phyloP scores from a whole-genome alignment of 2,113 vertebrate species.

The Psophia crepitans region DNA sequence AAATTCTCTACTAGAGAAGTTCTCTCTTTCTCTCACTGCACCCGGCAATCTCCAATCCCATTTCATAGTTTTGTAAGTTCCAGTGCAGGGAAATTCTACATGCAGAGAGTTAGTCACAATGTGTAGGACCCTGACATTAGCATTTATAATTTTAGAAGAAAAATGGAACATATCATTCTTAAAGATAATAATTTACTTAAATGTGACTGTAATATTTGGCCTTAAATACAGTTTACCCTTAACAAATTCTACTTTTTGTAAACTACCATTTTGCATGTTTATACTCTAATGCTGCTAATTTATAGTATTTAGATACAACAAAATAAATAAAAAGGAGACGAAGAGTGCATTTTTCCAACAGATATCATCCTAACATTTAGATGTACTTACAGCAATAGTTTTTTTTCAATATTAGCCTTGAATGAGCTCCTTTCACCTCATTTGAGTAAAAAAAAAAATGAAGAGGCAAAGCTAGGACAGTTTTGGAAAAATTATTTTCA shows the following conservation, averaged over 20 bases:
- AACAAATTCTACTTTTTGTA: neutral
- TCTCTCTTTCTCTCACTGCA: neutral
- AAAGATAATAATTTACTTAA: neutral
- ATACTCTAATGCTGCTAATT: neutral
- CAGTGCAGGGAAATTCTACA: neutral
- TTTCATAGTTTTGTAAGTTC: neutral
- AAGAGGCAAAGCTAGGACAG: neutral
- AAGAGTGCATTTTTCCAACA: neutral
- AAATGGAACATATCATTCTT: neutral
- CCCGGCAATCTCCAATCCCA: neutral
- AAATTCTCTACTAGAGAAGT: neutral
- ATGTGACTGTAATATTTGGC: neutral
- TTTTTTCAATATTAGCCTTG: neutral
- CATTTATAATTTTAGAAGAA: neutral
- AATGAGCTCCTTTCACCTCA: neutral
- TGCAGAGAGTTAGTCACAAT: neutral
- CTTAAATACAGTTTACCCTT: neutral
- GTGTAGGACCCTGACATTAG: neutral
- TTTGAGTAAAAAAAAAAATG: neutral
- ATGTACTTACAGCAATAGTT: neutral
- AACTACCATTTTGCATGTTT: neutral
- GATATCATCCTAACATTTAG: neutral
- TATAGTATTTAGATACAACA: neutral
- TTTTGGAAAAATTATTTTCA: neutral
- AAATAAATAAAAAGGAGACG: neutral